Evolutionary conservation across 2,113 vertebrate species (phyloP).

Genomic region (Takifugu bimaculatus): DNA sequence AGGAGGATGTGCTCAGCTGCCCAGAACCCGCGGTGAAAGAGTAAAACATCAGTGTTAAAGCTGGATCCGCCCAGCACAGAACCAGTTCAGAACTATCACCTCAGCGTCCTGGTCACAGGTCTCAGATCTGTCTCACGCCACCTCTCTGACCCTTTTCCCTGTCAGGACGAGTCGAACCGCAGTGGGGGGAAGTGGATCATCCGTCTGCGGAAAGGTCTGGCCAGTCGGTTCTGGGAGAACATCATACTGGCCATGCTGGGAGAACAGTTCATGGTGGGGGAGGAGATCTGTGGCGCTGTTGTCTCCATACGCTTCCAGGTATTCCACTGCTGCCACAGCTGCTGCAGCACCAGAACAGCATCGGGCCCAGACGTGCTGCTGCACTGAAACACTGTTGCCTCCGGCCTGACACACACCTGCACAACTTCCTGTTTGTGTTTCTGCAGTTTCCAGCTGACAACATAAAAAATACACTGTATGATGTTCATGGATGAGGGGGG

Average conservation of each 20-base stretch:
- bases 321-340: not conserved
- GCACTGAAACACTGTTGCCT: no score
- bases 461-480: no score
- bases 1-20: no score
- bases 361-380: not conserved
- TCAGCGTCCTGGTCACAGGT: not conserved
- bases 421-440: no score
- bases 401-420: no score
- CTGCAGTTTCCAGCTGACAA: no score
- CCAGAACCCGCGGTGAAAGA: no score
- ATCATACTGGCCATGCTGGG: slow-evolving; percentile 77
- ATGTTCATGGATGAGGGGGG: no score
- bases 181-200: slow-evolving; percentile 78
- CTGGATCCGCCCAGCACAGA: no score
- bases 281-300: slow-evolving; percentile 77
- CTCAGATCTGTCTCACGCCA: not conserved
- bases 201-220: slow-evolving; percentile 73
- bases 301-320: slow-evolving; percentile 78
- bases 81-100: no score
- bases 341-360: not conserved
- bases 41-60: no score
- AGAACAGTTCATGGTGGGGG: slow-evolving; percentile 79
- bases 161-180: slow-evolving; percentile 74
- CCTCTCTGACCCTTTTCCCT: not conserved
- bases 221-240: slow-evolving; percentile 76